A percentile compares a stretch with the other conserved stretches of the same genome.
These are phyloP conservation scores for Xylota segnis DNA, from an alignment of 2,888 invertebrate species.

Conservation along the genomic window DNA sequence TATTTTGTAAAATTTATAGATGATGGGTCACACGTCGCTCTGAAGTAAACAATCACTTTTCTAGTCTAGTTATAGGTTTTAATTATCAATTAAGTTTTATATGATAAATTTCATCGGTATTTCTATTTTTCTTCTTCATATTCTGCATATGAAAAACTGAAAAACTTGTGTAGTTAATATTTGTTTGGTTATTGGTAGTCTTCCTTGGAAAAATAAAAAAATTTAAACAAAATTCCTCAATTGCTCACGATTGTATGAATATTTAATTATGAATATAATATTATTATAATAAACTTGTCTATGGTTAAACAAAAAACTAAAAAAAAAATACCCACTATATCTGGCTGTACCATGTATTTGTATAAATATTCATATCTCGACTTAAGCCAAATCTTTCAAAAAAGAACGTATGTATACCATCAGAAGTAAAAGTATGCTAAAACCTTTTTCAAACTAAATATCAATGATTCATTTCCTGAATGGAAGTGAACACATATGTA, in stretches of 20 bases:
- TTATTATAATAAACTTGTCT: constrained; percentile 10
- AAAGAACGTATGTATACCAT: neutral
- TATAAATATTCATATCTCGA: constrained; percentile 3
- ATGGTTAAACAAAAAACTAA: neutral
- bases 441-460: no score
- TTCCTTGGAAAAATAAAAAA: constrained; percentile 16
- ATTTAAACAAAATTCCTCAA: neutral
- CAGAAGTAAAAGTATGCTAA: neutral
- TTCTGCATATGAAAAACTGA: constrained; percentile 6
- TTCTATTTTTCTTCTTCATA: neutral
- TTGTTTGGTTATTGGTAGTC: constrained; percentile 21
- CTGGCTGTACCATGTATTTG: constrained; percentile 1
- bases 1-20: neutral
- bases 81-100: constrained; percentile 10
- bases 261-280: constrained; percentile 23
- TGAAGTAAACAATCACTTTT: constrained; percentile 30
- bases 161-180: neutral
- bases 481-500: no score
- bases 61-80: constrained; percentile 50
- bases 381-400: neutral
- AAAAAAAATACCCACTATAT: neutral
- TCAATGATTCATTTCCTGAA: no score
- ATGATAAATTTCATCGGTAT: no score
- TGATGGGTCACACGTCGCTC: neutral
- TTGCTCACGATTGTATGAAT: constrained; percentile 34